phyloP scores from a whole-genome alignment of 2,113 vertebrate genomes.

The Apteryx owenii region DNA sequence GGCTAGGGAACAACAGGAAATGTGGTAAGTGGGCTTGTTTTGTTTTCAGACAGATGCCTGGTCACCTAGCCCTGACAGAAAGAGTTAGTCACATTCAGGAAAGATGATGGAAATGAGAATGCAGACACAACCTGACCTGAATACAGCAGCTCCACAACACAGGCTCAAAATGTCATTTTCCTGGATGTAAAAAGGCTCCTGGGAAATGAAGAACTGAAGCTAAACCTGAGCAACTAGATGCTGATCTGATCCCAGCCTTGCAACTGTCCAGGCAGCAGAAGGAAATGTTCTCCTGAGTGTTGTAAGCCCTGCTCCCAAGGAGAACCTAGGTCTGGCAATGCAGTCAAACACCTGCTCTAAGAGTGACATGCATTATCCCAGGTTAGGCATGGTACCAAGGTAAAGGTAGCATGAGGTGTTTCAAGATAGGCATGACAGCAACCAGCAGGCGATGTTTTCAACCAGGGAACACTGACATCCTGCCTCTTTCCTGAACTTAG shows the following conservation, averaged over 20 bases:
- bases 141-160: not conserved
- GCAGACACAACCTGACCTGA: not conserved
- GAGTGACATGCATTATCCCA: not conserved
- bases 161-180: not conserved
- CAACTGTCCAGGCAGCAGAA: not conserved
- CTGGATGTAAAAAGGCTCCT: not conserved
- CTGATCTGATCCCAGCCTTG: not conserved
- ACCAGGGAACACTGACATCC: not conserved
- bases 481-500: not conserved
- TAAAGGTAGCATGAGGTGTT: not conserved
- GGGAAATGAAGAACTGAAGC: not conserved
- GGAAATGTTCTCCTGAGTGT: not conserved
- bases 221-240: not conserved
- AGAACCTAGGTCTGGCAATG: not conserved
- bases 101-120: not conserved
- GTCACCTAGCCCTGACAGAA: slow-evolving; percentile 1
- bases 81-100: slow-evolving; percentile 42
- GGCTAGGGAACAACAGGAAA: slow-evolving; percentile 34
- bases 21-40: slow-evolving; percentile 2
- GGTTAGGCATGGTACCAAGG: not conserved
- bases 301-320: not conserved
- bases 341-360: not conserved
- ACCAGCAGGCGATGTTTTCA: not conserved
- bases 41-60: slow-evolving; percentile 9
- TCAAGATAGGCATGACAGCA: not conserved